Evolutionary conservation across 2,113 vertebrate genomes (phyloP).

Genomic region (Sisor rabdophorus): DNA sequence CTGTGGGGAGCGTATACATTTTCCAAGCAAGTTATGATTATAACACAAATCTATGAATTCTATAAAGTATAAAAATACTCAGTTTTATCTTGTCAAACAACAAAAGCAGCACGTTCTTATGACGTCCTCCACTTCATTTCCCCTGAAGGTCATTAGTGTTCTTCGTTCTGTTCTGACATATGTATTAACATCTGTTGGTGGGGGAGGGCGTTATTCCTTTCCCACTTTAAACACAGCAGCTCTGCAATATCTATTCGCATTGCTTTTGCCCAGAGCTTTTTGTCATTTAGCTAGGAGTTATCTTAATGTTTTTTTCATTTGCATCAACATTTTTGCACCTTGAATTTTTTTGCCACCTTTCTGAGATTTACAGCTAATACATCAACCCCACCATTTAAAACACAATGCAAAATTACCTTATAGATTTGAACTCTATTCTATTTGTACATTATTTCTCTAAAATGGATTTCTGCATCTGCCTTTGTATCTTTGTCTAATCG

Average conservation of each 20-base stretch:
- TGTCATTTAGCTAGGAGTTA: slow-evolving; percentile 4
- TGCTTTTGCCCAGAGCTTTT: slow-evolving; percentile 5
- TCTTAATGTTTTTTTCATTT: slow-evolving; percentile 9
- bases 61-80: background rate
- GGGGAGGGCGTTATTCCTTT: slow-evolving; percentile 27
- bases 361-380: background rate
- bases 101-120: background rate
- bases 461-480: background rate
- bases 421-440: background rate
- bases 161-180: slow-evolving; percentile 37
- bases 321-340: background rate
- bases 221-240: slow-evolving; percentile 27
- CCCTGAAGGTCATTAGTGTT: slow-evolving; percentile 47
- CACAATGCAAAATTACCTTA: background rate
- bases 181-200: slow-evolving; percentile 45
- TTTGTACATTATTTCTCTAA: background rate
- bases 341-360: background rate
- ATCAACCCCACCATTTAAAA: background rate
- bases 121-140: slow-evolving; percentile 17
- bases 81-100: background rate
- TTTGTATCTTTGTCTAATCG: slow-evolving; percentile 4
- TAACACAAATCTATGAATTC: background rate
- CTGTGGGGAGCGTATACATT: background rate
- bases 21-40: background rate
- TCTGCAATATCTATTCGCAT: slow-evolving; percentile 37